Base-by-base conservation (phyloP, 2,113 vertebrate genomes). In the Thamnaconus septentrionalis region DNA sequence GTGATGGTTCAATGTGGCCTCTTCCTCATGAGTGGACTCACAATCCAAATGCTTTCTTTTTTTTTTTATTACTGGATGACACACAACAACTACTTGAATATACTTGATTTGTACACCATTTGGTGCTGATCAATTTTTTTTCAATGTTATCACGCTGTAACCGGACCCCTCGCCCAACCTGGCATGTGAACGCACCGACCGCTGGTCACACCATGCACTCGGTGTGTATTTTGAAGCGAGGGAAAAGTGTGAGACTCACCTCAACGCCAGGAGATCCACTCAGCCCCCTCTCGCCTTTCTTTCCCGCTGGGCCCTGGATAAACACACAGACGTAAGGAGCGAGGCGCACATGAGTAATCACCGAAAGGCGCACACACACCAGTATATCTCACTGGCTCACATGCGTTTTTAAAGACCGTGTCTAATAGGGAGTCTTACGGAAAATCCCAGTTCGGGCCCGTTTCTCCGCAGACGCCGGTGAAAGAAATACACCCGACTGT, bases 221-320 rank as follows among this genome's bases (percentile, higher is more conserved):
- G 18, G 18, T 31, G 18, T 31, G 18, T 31, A 2, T 31, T 31
- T 31, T 31, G 2, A 31, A 31, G 18, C 18, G 18, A 31, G 18
- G 18, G 18, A 31, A 50, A 11, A 7, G 41, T 61, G 65, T 52
- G 51, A 66, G 85, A 94, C 93, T 98, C 83, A 98, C 97, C 80
- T 93, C 91, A 80, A 80, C 84, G 59, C 96, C 95, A 76, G 89
- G 80, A 78, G 91, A 91, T 61, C 96, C 96, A 63, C 71, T 76
- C 70, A 91, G 90, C 62, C 97, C 97, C 18, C 65, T 75, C 48
- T 85, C 81, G 87, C 97, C 96, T 89, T 93, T 95, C 80, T 93
- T 95, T 52, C 96, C 96, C 8, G 75, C 75, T 18, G 79, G 71
- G 46, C 97, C 97, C 96, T 98, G 79, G 58, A 90, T 79, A 88